Conservation (phyloP, 1,140 invertebrate species). For the Hylaeus anthracinus region DNA sequence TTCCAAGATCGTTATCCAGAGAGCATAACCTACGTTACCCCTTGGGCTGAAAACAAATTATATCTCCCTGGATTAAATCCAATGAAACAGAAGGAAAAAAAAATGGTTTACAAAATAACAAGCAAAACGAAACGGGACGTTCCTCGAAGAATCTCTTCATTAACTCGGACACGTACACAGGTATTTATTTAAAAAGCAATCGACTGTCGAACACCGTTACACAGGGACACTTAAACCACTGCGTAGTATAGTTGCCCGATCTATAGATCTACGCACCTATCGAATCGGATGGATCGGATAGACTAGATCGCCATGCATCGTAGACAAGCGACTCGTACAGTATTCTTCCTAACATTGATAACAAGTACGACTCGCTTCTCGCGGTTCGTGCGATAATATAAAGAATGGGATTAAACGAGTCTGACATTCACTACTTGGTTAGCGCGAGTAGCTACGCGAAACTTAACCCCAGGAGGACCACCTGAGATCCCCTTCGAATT, state of each 20-base stretch:
- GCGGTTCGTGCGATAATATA: constrained; percentile 20
- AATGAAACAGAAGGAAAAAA: background rate
- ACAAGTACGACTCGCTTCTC: constrained; percentile 32
- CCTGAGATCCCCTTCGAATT: no score
- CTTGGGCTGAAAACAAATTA: background rate
- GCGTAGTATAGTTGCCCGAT: constrained; percentile 51
- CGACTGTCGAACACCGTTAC: constrained; percentile 70
- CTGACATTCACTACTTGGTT: constrained; percentile 34
- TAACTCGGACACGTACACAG: constrained; percentile 64
- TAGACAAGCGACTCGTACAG: constrained; percentile 47
- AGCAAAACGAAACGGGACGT: constrained; percentile 8
- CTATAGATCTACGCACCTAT: constrained; percentile 53
- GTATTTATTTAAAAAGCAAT: constrained; percentile 71
- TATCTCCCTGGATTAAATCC: no score
- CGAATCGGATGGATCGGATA: constrained; percentile 51
- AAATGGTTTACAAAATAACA: no score
- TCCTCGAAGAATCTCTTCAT: constrained; percentile 35
- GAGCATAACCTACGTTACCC: no score
- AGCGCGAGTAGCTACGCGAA: constrained; percentile 11
- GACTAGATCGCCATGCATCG: constrained; percentile 55
- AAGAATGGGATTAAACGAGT: constrained; percentile 28
- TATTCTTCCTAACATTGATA: constrained; percentile 42
- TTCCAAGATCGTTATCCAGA: no score
- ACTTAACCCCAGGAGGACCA: no score
- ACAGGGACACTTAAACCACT: constrained; percentile 77